Conservation (phyloP, 2,888 invertebrate species). For the Drosophila hawaiiensis region DNA sequence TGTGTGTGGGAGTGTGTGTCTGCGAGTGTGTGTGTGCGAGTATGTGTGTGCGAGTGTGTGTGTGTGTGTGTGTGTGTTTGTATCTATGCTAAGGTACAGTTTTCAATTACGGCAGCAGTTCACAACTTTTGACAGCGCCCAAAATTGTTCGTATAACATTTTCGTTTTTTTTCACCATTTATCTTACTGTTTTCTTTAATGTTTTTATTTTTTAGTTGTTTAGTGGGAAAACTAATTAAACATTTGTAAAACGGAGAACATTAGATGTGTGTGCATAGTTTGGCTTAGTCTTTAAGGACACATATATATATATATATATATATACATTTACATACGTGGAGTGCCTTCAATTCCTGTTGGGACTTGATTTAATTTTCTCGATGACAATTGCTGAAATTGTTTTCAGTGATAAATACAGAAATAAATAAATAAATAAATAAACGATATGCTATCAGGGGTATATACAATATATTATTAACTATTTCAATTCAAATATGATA, state of each 20-base stretch:
- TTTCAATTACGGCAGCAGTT: slow-evolving; percentile 75
- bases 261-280: background rate
- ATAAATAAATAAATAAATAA: background rate
- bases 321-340: too few relatives aligned
- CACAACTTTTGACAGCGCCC: slow-evolving; percentile 71
- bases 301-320: too few relatives aligned
- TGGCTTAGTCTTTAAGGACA: background rate
- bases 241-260: background rate
- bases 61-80: slow-evolving; percentile 31
- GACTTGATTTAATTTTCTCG: background rate
- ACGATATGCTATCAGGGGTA: background rate
- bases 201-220: background rate
- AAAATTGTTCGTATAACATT: slow-evolving; percentile 34
- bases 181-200: background rate
- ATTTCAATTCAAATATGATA: background rate
- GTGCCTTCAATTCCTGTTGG: background rate
- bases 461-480: background rate
- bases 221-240: slow-evolving; percentile 25
- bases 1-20: slow-evolving; percentile 20
- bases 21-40: background rate
- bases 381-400: background rate
- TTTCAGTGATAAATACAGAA: background rate
- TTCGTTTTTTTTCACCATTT: slow-evolving; percentile 6
- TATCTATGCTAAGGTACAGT: slow-evolving; percentile 68
- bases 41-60: slow-evolving; percentile 12